Percentiles rank a stretch among this genome's conserved stretches.
phyloP scores from a whole-genome alignment of 2,113 vertebrate species.

The Aplodontia rufa region DNA sequence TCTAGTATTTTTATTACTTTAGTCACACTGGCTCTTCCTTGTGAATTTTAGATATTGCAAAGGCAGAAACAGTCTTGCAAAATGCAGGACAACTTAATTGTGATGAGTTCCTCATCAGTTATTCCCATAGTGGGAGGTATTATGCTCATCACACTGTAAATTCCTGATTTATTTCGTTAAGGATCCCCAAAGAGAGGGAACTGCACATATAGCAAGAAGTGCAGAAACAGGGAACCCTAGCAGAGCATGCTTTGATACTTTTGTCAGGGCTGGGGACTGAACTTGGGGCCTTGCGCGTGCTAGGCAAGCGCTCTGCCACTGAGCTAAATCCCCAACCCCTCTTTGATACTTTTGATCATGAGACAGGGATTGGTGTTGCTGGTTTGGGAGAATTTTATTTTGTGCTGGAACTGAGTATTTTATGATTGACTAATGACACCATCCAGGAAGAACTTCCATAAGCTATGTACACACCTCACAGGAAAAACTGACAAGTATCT shows the following conservation, averaged over 20 bases:
- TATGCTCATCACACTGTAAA: background rate
- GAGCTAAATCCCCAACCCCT: no score
- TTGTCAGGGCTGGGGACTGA: no score
- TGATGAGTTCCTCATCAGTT: background rate
- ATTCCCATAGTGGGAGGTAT: background rate
- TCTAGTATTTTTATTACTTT: background rate
- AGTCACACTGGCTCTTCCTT: background rate
- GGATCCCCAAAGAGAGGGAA: background rate
- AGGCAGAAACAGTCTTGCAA: background rate
- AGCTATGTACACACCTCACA: background rate
- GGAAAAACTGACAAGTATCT: background rate
- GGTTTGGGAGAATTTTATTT: background rate
- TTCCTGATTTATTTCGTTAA: background rate
- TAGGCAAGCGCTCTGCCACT: no score
- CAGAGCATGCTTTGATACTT: background rate
- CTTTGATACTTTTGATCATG: background rate
- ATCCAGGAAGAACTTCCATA: conserved; percentile 2
- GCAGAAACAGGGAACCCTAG: background rate
- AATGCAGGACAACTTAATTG: background rate
- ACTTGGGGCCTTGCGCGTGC: no score
- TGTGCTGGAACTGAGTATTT: background rate
- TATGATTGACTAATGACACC: background rate
- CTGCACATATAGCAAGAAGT: background rate
- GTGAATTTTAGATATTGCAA: background rate
- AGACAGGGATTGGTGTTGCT: background rate